phyloP scores from a whole-genome alignment of 2,888 invertebrate genomes.

The Hirtodrosophila cameraria region DNA sequence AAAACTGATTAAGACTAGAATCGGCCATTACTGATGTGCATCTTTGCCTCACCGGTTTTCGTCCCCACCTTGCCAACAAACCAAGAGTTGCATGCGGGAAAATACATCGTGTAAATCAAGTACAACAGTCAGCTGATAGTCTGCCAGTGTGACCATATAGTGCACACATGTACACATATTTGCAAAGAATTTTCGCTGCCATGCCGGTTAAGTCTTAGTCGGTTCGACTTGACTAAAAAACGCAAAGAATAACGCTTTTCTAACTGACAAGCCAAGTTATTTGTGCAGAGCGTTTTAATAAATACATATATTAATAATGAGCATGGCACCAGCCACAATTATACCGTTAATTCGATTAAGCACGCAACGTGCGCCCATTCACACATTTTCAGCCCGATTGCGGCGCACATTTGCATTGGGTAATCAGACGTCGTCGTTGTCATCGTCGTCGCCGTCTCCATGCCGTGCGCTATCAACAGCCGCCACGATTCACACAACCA shows the following conservation, averaged over 20 bases:
- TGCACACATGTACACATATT: background rate
- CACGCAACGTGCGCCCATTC: constrained; percentile 40
- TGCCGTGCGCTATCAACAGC: constrained; percentile 19
- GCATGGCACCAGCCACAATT: constrained; percentile 50
- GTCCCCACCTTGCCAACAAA: no score
- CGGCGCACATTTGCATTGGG: constrained; percentile 49
- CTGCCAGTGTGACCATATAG: constrained; percentile 40
- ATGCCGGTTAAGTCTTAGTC: constrained; percentile 44
- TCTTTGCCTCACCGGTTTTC: no score
- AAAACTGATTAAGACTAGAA: no score
- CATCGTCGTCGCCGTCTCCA: constrained; percentile 3
- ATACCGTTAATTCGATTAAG: constrained; percentile 49
- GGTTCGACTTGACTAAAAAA: constrained; percentile 4
- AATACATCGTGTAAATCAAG: no score
- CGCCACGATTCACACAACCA: constrained; percentile 4
- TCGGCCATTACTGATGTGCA: no score
- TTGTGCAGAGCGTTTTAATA: constrained; percentile 11
- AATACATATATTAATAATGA: constrained; percentile 32
- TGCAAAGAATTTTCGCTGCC: constrained; percentile 37
- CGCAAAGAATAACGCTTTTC: constrained; percentile 20
- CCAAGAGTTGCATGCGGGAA: no score
- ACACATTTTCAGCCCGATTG: constrained; percentile 29
- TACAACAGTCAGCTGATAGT: constrained; percentile 53
- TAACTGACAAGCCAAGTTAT: constrained; percentile 7
- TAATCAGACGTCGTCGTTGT: constrained; percentile 34